Base-by-base conservation (phyloP, 2,113 vertebrate species). In the Macquaria australasica region DNA sequence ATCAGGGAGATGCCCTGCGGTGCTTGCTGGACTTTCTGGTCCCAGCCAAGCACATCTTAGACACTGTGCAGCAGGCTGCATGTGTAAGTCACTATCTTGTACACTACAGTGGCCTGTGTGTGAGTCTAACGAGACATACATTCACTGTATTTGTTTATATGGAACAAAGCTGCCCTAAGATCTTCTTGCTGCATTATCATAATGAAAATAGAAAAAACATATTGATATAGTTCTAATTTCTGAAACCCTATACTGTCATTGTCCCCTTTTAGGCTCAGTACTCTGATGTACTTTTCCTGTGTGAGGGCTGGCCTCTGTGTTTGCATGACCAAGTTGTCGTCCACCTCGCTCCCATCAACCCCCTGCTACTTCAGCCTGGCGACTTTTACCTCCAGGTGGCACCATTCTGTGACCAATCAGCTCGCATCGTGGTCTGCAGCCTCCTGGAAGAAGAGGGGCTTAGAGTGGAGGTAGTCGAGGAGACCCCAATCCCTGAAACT, bases 241-340 rank as follows among this genome's bases (percentile, higher is more conserved):
- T 69, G 18, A 72, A 72, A 50, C 8, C 15, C 5, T 56, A 16
- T 9, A 9, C 37, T 70, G 9, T 75, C 58, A 15, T 5, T 74
- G 4, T 68, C 28, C 37, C 10, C 23, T 28, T 68, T 53, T 82
- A 99, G 98, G 97, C 96, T 63, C 95, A 95, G 69, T 97, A 96
- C 85, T 88, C 94, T 58, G 95, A 96, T 84, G 84, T 93, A 67
- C 91, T 97, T 59, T 98, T 98, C 91, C 90, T 96, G 79, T 97
- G 96, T 1, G 96, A 96, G n/a, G 98, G 98, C 91, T 98, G 98
- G 98, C 98, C 97, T 0, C 89, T 99, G 71, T 98, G 98, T 76
- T 95, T 98, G 58, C 93, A 88, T 0, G 95, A 97, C 72, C 96
- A 95, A 60, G 94, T 98, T 3, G 96, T 97, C 1, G 72, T 98